Conservation (phyloP, 1,140 invertebrate species). For the Sinonovacula constricta region DNA sequence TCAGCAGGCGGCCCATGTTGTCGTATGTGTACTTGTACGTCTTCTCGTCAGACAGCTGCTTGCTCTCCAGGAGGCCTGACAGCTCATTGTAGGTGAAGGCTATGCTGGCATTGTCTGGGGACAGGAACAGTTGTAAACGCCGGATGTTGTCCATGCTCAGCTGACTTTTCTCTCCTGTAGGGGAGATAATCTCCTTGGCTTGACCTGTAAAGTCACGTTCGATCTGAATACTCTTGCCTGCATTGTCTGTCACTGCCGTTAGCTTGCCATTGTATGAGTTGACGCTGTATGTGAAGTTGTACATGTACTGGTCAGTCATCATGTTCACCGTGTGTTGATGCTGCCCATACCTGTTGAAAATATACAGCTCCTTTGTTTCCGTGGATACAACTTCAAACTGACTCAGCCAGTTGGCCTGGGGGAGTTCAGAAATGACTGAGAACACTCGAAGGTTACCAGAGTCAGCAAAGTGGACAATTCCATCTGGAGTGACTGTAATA, state of each 20-base stretch:
- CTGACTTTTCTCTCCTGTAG: slow-evolving; percentile 94
- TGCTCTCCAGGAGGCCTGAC: slow-evolving; percentile 87
- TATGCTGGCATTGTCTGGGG: slow-evolving; percentile 93
- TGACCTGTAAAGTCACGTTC: slow-evolving; percentile 83
- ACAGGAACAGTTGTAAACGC: slow-evolving; percentile 91
- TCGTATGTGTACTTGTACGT: slow-evolving; percentile 95
- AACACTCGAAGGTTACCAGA: slow-evolving; percentile 90
- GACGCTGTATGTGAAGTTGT: slow-evolving; percentile 96
- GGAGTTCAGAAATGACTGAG: slow-evolving; percentile 93
- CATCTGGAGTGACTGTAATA: slow-evolving; percentile 92
- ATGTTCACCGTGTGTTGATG: slow-evolving; percentile 95
- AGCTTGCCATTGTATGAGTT: slow-evolving; percentile 97
- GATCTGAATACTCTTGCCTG: slow-evolving; percentile 91
- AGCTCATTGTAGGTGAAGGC: slow-evolving; percentile 95
- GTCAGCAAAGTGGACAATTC: slow-evolving; percentile 94
- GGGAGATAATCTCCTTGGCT: slow-evolving; percentile 96
- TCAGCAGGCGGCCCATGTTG: slow-evolving; percentile 88
- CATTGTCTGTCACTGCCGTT: slow-evolving; percentile 93
- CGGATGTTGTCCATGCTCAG: slow-evolving; percentile 90
- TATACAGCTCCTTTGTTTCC: slow-evolving; percentile 94
- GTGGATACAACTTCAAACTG: slow-evolving; percentile 95
- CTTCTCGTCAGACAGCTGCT: slow-evolving; percentile 86
- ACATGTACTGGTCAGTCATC: slow-evolving; percentile 93
- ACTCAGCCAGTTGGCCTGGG: slow-evolving; percentile 90
- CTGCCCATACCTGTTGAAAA: slow-evolving; percentile 97